These are phyloP conservation scores for Neoarius graeffei DNA, from an alignment of 2,113 vertebrate species.

Conservation along the genomic window DNA sequence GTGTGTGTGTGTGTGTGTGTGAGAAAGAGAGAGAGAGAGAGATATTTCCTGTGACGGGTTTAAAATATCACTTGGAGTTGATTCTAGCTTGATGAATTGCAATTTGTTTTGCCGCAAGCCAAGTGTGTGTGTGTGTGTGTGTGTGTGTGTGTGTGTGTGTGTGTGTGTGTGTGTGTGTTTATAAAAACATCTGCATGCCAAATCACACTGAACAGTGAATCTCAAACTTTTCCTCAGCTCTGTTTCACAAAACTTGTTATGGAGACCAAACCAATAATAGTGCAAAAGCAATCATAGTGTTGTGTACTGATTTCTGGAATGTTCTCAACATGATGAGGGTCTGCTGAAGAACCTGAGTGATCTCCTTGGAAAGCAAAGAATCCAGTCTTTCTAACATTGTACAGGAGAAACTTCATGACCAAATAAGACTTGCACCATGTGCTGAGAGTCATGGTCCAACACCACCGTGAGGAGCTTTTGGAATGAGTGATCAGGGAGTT, in stretches of 20 bases:
- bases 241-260: too few relatives aligned
- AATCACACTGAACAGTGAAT: not conserved
- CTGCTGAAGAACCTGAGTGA: not conserved
- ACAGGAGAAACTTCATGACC: conserved; percentile 2
- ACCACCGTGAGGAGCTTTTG: not conserved
- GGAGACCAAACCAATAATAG: not conserved
- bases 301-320: not conserved
- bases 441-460: not conserved
- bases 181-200: not conserved
- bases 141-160: not conserved
- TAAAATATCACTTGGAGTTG: not conserved
- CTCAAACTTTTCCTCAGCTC: not conserved
- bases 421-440: conserved; percentile 17
- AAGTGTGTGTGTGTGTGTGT: not conserved
- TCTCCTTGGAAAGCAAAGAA: not conserved
- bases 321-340: not conserved
- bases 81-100: not conserved
- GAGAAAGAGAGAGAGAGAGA: too few relatives aligned
- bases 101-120: not conserved
- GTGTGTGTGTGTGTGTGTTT: not conserved
- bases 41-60: not conserved
- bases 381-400: not conserved
- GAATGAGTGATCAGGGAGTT: conserved; percentile 8
- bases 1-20: not conserved
- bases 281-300: too few relatives aligned